phyloP scores from a whole-genome alignment of 2,797 vertebrate genomes.

The Alectoris magna region DNA sequence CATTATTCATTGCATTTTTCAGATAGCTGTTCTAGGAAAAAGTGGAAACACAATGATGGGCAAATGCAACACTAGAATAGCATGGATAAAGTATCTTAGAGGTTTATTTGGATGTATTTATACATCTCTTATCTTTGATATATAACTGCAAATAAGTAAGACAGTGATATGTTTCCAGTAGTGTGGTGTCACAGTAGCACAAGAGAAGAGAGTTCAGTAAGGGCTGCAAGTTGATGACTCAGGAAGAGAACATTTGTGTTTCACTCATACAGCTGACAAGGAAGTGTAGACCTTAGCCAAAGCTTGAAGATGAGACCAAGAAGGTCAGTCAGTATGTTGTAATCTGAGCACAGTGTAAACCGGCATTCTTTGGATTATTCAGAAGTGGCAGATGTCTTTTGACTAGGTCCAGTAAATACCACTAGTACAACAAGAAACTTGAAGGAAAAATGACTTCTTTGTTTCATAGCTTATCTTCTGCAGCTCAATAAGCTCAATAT shows the following conservation, averaged over 20 bases:
- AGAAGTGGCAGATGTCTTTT: neutral
- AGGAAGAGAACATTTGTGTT: neutral
- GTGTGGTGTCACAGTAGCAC: neutral
- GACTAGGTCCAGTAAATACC: neutral
- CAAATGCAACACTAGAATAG: neutral
- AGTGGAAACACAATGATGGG: neutral
- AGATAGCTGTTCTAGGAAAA: neutral
- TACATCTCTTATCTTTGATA: neutral
- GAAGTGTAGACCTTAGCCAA: neutral
- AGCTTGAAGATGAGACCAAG: neutral
- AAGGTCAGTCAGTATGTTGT: neutral
- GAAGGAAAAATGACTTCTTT: neutral
- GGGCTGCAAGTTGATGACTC: neutral
- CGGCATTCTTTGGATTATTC: neutral
- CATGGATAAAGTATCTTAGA: neutral
- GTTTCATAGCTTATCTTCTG: neutral
- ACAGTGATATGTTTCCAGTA: neutral
- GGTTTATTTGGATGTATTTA: neutral
- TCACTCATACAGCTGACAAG: neutral
- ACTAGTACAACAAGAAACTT: neutral
- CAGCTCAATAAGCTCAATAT: accelerated
- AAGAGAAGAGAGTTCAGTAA: neutral
- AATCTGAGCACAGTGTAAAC: neutral
- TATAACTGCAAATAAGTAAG: neutral
- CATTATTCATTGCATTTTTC: neutral